phyloP scores from a whole-genome alignment of 2,797 vertebrate genomes.

The Garrulus glandarius region DNA sequence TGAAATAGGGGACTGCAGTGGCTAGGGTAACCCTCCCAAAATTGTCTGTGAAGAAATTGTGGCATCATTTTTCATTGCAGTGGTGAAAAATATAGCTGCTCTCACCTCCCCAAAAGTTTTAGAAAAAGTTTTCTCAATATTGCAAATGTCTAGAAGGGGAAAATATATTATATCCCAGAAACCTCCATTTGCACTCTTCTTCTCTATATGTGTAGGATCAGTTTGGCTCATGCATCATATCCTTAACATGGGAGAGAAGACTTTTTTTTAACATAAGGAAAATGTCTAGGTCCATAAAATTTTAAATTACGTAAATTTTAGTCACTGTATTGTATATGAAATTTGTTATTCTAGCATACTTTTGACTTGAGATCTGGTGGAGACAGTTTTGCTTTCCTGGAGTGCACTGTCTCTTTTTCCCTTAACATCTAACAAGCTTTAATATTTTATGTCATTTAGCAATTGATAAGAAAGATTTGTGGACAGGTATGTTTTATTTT shows the following conservation, averaged over 20 bases:
- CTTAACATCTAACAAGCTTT: neutral
- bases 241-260: neutral
- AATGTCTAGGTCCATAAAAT: neutral
- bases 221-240: neutral
- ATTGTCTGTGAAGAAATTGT: neutral
- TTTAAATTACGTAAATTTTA: neutral
- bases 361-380: neutral
- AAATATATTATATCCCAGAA: neutral
- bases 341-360: neutral
- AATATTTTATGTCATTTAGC: neutral
- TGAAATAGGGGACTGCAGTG: neutral
- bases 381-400: neutral
- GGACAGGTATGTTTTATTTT: neutral
- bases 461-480: neutral
- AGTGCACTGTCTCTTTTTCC: neutral
- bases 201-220: neutral
- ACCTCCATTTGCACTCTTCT: neutral
- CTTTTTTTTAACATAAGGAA: neutral
- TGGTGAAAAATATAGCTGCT: neutral
- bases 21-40: neutral
- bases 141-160: neutral
- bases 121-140: neutral
- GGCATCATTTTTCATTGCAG: neutral
- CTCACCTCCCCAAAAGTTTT: neutral
- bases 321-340: neutral